These are phyloP conservation scores for Notothenia coriiceps DNA, from an alignment of 2,113 vertebrate species.

Conservation along the genomic window DNA sequence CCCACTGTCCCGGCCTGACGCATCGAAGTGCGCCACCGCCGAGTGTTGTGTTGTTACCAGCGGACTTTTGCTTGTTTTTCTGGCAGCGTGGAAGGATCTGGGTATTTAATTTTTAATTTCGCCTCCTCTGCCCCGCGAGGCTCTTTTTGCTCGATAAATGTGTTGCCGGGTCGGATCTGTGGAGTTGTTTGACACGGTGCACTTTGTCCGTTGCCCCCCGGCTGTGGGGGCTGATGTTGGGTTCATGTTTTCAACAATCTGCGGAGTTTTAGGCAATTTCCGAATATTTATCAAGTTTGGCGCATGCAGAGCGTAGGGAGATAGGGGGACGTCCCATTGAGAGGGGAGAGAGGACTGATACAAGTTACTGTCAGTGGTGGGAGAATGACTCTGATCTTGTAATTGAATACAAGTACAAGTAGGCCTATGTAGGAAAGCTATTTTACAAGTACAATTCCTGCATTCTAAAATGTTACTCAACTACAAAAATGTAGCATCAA, in stretches of 20 bases:
- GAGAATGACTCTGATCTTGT: no score
- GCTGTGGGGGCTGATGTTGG: constrained; percentile 51
- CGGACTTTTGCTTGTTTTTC: constrained; percentile 12
- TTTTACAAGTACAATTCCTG: no score
- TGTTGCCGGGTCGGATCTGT: constrained; percentile 27
- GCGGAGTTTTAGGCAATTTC: constrained; percentile 67
- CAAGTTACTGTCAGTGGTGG: neutral
- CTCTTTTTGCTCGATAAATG: constrained; percentile 49
- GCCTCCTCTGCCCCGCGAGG: constrained; percentile 20
- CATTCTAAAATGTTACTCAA: no score
- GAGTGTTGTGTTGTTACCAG: constrained; percentile 42
- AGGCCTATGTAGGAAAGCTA: no score
- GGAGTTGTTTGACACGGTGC: constrained; percentile 50
- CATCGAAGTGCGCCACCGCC: constrained; percentile 33
- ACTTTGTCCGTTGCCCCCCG: constrained; percentile 41
- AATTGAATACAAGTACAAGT: no score
- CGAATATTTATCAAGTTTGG: constrained; percentile 58
- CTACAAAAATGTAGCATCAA: no score
- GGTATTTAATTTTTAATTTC: constrained; percentile 74
- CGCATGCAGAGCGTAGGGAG: constrained; percentile 35
- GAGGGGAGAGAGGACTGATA: constrained; percentile 18
- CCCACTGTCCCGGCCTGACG: constrained; percentile 25
- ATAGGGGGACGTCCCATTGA: constrained; percentile 34
- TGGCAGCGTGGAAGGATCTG: constrained; percentile 57
- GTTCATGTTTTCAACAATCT: constrained; percentile 53